Evolutionary conservation across 1,140 invertebrate genomes (phyloP), one percentile per base, ranked within the genome.

Genomic region (Atta texana): DNA sequence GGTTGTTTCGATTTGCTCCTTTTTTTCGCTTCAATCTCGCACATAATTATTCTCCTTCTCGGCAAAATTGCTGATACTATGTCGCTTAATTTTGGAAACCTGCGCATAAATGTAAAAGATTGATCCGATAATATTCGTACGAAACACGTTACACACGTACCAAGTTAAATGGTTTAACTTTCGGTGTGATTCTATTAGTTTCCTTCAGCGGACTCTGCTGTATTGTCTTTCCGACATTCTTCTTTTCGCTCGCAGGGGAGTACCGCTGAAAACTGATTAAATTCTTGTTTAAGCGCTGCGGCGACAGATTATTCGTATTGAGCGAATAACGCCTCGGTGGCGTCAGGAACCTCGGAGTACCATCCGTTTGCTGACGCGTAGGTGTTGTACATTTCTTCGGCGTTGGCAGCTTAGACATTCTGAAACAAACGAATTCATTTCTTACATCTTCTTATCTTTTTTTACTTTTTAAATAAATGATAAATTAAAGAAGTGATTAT

Each of bases 141-240:
- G 24, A 57, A 34, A 24, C 51, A 44, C 14, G 51, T 8, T 18
- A 63, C 21, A 21, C 49, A 88, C 89, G 6, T 92, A 93, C 92
- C 87, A 93, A 86, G 76, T 92, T 92, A 12, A 88, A 57, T 21
- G 92, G 91, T 76, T 92, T 93, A 14, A 89, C 86, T 87, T 92
- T 93, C 3, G 78, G 10, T 10, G 39, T 49, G 31, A 88, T 44
- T 71, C 87, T 90, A 39, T 93, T 93, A 16, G 14, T 89, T 7
- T 91, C 75, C 86, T 84, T 92, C 10, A 93, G 74, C 34, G 92
- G 92, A 89, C 91, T 93, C 39, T 75, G 80, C 31, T 64, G 69
- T 7, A 1, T 14, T 51, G 16, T n/a, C 31, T 71, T 89, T 21
- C 39, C 34, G 12, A 5, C 31, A 14, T 31, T 77, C 2, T 63